Evolutionary conservation across 2,888 invertebrate genomes (phyloP).

Genomic region (Adelphocoris suturalis): DNA sequence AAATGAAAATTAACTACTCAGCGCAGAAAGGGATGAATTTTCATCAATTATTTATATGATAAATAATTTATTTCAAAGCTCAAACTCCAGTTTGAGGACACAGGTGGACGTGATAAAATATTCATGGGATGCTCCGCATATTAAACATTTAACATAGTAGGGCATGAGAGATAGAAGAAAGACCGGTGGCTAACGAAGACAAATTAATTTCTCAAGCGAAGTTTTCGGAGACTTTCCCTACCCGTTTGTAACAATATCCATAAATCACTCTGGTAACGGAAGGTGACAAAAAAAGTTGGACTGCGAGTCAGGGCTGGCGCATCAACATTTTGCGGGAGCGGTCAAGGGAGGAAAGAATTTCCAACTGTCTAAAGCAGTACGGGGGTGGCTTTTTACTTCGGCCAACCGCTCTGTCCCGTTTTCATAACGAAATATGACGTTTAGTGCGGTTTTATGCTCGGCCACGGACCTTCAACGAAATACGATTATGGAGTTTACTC

Average conservation of each 20-base stretch:
- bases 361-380: constrained; percentile 43
- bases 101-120: constrained; percentile 48
- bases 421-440: constrained; percentile 9
- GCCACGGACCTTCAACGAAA: not conserved
- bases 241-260: constrained; percentile 55
- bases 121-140: constrained; percentile 51
- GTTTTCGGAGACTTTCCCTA: constrained; percentile 32
- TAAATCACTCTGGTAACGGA: constrained; percentile 51
- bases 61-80: constrained; percentile 9
- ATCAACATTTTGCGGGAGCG: constrained; percentile 20
- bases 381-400: not conserved
- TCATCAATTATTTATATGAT: constrained; percentile 3
- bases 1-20: not conserved
- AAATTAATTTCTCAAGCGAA: constrained; percentile 59
- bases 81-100: not conserved
- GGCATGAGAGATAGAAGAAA: constrained; percentile 36
- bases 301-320: constrained; percentile 1
- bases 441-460: constrained; percentile 43
- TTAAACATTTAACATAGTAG: constrained; percentile 52
- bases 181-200: constrained; percentile 55
- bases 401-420: not conserved
- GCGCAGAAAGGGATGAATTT: not conserved
- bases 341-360: constrained; percentile 22
- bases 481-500: not conserved
- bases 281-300: constrained; percentile 57